Conservation (phyloP, 1,140 invertebrate genomes). For the Drosophila orosa region DNA sequence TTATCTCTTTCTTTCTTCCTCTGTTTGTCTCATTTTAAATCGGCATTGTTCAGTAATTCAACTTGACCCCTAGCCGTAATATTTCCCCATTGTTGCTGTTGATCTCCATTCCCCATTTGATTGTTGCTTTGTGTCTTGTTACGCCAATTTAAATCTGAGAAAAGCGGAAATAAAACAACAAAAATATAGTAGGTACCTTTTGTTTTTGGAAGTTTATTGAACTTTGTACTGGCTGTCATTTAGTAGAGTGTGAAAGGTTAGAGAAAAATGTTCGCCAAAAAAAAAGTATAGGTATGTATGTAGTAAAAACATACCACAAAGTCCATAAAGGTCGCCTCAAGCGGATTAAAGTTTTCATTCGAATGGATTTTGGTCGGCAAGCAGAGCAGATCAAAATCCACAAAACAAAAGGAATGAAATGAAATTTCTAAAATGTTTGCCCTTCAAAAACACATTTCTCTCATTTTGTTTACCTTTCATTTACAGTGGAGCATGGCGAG, state of each 20-base stretch:
- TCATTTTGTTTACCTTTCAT: conserved; percentile 35
- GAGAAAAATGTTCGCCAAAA: conserved; percentile 6
- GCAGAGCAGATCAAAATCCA: conserved; percentile 13
- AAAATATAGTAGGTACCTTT: conserved; percentile 26
- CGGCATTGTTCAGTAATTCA: conserved; percentile 67
- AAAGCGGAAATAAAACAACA: conserved; percentile 64
- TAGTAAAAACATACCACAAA: conserved; percentile 6
- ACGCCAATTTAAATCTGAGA: conserved; percentile 69
- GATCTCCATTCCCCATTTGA: conserved; percentile 21
- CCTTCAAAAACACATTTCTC: conserved; percentile 13
- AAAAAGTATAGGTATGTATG: conserved; percentile 3
- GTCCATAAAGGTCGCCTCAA: background rate
- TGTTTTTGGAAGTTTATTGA: conserved; percentile 63
- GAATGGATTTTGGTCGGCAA: conserved; percentile 12
- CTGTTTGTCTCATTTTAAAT: conserved; percentile 18
- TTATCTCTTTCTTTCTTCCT: background rate
- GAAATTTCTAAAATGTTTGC: conserved; percentile 10
- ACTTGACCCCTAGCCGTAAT: conserved; percentile 60
- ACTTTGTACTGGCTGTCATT: conserved; percentile 39
- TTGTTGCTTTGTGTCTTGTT: conserved; percentile 56
- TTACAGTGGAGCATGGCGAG: background rate
- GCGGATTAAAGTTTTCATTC: conserved; percentile 15
- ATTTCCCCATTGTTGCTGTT: conserved; percentile 37
- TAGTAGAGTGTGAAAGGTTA: conserved; percentile 63
- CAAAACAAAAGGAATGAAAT: background rate